Conservation (phyloP, 35 echinoderm and acorn worm species). For the Lytechinus variegatus region DNA sequence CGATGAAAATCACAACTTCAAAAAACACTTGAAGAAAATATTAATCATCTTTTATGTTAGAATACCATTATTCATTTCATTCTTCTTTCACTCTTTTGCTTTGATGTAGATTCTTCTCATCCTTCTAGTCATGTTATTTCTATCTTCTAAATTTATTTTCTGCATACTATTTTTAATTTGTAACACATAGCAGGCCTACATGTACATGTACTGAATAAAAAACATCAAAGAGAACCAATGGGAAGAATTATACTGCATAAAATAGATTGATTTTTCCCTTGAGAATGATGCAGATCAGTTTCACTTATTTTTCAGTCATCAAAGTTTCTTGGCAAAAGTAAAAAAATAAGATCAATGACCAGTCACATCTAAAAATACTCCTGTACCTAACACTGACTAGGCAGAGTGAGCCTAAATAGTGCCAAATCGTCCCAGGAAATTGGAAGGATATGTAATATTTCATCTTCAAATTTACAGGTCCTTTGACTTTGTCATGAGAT, state of each 20-base stretch:
- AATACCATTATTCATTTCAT: too few relatives aligned
- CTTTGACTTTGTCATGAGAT: background rate
- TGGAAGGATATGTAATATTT: background rate
- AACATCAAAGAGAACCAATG: background rate
- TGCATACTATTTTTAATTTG: too few relatives aligned
- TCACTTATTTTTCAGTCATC: background rate
- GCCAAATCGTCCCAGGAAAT: background rate
- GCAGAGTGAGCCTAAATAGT: background rate
- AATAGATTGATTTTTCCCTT: background rate
- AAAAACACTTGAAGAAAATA: too few relatives aligned
- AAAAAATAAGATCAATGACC: background rate
- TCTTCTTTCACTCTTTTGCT: too few relatives aligned
- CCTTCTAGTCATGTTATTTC: too few relatives aligned
- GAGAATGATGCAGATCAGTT: background rate
- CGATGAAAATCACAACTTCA: too few relatives aligned
- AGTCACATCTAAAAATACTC: background rate
- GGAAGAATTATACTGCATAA: background rate
- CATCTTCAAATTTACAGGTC: conserved; percentile 1
- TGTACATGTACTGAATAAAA: background rate
- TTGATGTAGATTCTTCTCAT: too few relatives aligned
- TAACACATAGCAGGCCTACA: too few relatives aligned
- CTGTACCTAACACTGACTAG: background rate
- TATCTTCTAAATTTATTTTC: too few relatives aligned
- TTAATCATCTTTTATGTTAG: too few relatives aligned
- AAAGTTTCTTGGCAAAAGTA: background rate